Conservation (phyloP, 2,888 invertebrate species). For the Plutella xylostella region DNA sequence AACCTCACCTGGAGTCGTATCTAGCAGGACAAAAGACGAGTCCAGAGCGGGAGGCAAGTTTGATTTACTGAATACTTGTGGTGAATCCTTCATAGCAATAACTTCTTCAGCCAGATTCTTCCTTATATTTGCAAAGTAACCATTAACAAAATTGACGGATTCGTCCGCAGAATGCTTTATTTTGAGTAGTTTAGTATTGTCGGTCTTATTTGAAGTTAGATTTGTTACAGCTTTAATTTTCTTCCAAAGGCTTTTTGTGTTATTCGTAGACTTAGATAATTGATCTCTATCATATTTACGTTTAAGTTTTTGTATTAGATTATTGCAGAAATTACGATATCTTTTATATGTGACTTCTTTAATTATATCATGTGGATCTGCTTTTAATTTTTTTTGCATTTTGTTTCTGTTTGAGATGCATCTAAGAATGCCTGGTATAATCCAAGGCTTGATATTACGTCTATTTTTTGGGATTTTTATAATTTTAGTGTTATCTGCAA, state of each 20-base stretch:
- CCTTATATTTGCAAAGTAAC: too few relatives aligned
- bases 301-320: not conserved
- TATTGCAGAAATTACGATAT: slow-evolving; percentile 1
- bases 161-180: not conserved
- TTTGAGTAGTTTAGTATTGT: slow-evolving; percentile 2
- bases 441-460: not conserved
- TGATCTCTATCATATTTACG: not conserved
- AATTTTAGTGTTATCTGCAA: not conserved
- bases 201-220: not conserved
- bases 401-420: not conserved
- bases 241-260: not conserved
- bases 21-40: too few relatives aligned
- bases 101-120: too few relatives aligned
- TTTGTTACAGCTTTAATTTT: not conserved
- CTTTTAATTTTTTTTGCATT: not conserved
- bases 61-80: too few relatives aligned
- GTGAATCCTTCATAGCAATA: too few relatives aligned
- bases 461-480: not conserved
- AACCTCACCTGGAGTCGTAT: too few relatives aligned
- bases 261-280: not conserved
- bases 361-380: not conserved
- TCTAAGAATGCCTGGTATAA: not conserved
- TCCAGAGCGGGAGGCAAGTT: too few relatives aligned
- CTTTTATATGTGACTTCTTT: not conserved
- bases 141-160: slow-evolving; percentile 2